A percentile compares a stretch with the other conserved stretches of the same genome.
These are phyloP conservation scores for Drosophila tripunctata DNA, from an alignment of 2,888 invertebrate species.

Conservation along the genomic window DNA sequence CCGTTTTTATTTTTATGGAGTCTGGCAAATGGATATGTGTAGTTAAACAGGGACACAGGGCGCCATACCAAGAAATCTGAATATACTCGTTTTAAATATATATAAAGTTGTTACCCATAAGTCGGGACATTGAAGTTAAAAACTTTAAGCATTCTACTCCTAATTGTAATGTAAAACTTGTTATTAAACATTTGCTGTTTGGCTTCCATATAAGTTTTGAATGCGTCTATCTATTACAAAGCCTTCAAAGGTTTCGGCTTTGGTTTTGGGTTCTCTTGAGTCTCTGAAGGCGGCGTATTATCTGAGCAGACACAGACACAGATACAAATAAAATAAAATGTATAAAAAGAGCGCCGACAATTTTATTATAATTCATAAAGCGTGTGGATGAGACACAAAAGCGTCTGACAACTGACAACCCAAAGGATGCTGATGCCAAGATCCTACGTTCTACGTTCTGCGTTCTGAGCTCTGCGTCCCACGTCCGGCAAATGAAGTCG, in stretches of 20 bases:
- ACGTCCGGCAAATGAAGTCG: conserved; percentile 53
- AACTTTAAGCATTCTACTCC: neutral
- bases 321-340: conserved; percentile 6
- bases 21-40: conserved; percentile 22
- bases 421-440: conserved; percentile 26
- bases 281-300: conserved; percentile 17
- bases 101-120: neutral
- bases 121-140: neutral
- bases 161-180: neutral
- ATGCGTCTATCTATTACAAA: neutral
- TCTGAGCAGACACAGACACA: conserved; percentile 11
- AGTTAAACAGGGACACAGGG: conserved; percentile 17
- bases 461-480: neutral
- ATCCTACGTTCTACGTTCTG: neutral
- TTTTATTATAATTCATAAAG: conserved; percentile 75
- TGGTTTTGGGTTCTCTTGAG: neutral
- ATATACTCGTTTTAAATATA: conserved; percentile 10
- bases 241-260: conserved; percentile 15
- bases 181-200: neutral
- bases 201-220: neutral
- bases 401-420: conserved; percentile 52
- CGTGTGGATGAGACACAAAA: conserved; percentile 59
- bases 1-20: conserved; percentile 25
- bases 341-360: conserved; percentile 21
- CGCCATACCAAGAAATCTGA: neutral